Base-by-base conservation (phyloP, 2,888 invertebrate species). In the Scrobipalpa atriplicella region DNA sequence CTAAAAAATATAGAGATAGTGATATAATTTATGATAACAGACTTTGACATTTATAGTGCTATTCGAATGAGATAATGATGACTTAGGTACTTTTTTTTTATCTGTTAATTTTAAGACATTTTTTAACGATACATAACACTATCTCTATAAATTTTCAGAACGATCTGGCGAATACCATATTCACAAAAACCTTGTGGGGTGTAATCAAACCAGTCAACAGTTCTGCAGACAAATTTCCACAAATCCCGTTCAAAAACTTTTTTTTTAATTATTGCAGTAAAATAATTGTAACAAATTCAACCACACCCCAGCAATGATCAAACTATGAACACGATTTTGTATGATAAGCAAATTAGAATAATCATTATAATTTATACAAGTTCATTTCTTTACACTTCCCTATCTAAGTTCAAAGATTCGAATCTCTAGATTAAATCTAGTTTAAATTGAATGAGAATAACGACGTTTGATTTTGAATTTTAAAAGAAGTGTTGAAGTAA, bases 381-480 rank as follows among this genome's bases (percentile, higher is more conserved):
- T 69, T 61, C 70, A 69, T 71, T 72, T 70, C 62, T 66, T 75
- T 66, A 73, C 70, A 72, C 69, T 75, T 67, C 72, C 47, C 76
- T 79, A 79, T 77, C 78, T 82, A 81, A 76, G 72, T 75, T 73
- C 71, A 73, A 75, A 69, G 73, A 72, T 69, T 73, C 66, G 69
- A 70, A 73, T 71, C 69, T 71, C 73, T 77, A 75, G 70, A 69
- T 67, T 71, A 69, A 51, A 67, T 63, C 69, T 72, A 73, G 62
- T 69, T 72, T 73, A 68, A 74, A 65, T 68, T 72, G 72, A 71
- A 72, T 72, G 71, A 76, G 73, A 74, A 67, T 71, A 72, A 71
- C 66, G 2, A 51, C 51, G 13, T 68, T 64, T 21, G 11, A n/a
- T 54, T 54, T 38, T 1, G 29, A 56, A 18, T 11, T 56, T 9